Conservation (phyloP, 2,797 vertebrate species). For the Megalops cyprinoides region DNA sequence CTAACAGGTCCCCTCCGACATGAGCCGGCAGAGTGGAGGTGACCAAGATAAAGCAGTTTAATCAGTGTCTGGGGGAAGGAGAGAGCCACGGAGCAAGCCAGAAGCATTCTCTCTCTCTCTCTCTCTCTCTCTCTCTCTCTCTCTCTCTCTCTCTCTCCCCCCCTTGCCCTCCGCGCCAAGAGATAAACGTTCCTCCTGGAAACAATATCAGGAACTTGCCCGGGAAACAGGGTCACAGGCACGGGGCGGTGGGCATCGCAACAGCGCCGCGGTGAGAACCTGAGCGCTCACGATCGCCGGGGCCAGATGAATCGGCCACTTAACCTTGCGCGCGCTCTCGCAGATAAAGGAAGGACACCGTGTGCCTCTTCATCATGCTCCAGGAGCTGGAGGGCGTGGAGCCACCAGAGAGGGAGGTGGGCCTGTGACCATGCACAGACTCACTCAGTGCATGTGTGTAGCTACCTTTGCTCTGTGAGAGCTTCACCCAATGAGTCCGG, state of each 20-base stretch:
- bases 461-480: neutral
- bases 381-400: constrained; percentile 9
- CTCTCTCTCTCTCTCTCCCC: constrained; percentile 26
- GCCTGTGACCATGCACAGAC: constrained; percentile 32
- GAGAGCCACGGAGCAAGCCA: constrained; percentile 23
- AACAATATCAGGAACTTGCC: constrained; percentile 38
- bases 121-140: neutral
- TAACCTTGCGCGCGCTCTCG: constrained; percentile 33
- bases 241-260: constrained; percentile 19
- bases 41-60: constrained; percentile 57
- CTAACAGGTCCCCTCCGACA: constrained; percentile 34
- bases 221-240: constrained; percentile 28
- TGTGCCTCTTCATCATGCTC: neutral
- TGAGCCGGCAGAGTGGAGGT: constrained; percentile 36
- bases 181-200: constrained; percentile 49
- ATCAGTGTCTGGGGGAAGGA: constrained; percentile 45
- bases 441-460: constrained; percentile 30
- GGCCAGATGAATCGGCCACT: constrained; percentile 33
- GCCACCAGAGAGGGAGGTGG: constrained; percentile 21
- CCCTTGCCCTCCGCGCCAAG: neutral
- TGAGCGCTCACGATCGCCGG: neutral
- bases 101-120: constrained; percentile 25
- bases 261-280: constrained; percentile 9
- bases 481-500: neutral
- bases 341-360: constrained; percentile 32